Conservation (phyloP, 2,888 invertebrate genomes). For the Morpho deidamia region DNA sequence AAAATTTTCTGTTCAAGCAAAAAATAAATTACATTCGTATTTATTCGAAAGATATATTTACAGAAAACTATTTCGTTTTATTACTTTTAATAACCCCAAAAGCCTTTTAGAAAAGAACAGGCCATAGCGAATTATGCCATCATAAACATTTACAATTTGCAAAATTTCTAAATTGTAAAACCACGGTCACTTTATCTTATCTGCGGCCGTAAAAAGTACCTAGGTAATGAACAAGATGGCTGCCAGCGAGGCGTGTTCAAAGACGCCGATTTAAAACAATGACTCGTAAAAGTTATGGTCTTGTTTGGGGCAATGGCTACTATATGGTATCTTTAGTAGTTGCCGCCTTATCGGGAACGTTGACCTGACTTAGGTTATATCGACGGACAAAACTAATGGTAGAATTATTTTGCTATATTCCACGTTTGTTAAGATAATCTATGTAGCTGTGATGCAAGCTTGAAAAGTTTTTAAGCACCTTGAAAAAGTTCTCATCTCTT, state of each 20-base stretch:
- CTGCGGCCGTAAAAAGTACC: slow-evolving; percentile 16
- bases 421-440: no score
- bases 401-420: no score
- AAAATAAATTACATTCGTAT: no score
- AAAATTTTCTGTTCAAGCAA: no score
- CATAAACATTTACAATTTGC: slow-evolving; percentile 25
- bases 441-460: no score
- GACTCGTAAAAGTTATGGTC: slow-evolving; percentile 23
- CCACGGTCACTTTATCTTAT: slow-evolving; percentile 17
- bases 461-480: slow-evolving; percentile 57
- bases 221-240: slow-evolving; percentile 18
- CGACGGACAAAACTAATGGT: no score
- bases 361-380: no score
- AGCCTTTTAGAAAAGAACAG: slow-evolving; percentile 16
- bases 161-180: slow-evolving; percentile 23
- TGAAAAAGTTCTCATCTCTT: slow-evolving; percentile 63
- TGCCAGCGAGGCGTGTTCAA: slow-evolving; percentile 20
- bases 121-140: slow-evolving; percentile 22
- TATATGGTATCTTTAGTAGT: slow-evolving; percentile 17
- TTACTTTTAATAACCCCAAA: slow-evolving; percentile 9
- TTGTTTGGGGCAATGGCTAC: slow-evolving; percentile 28
- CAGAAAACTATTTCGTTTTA: not conserved
- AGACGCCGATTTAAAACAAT: slow-evolving; percentile 29
- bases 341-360: slow-evolving; percentile 1
- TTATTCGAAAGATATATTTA: not conserved